Percentiles rank a stretch among this genome's conserved stretches.
Evolutionary conservation across 2,797 vertebrate genomes (phyloP).

Genomic region (Nyctibius grandis): DNA sequence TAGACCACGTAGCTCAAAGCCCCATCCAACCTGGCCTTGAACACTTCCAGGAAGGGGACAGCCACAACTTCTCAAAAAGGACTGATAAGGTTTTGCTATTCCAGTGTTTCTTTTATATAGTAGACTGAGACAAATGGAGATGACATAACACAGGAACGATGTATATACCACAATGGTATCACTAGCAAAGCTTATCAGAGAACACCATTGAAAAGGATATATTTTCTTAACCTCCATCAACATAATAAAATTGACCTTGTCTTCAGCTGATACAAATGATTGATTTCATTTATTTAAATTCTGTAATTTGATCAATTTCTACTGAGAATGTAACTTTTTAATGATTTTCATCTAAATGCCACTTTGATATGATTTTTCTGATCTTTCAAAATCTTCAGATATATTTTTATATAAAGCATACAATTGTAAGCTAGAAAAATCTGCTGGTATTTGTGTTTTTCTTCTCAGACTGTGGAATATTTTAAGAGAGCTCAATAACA

Average conservation of each 20-base stretch:
- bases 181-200: neutral
- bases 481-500: neutral
- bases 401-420: neutral
- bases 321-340: neutral
- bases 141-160: neutral
- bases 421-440: neutral
- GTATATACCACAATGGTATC: neutral
- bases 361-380: neutral
- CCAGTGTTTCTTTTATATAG: neutral
- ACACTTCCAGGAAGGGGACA: too few species aligned
- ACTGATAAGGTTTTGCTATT: neutral
- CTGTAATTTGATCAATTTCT: neutral
- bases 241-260: neutral
- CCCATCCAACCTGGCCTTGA: too few species aligned
- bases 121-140: neutral
- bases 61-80: too few species aligned
- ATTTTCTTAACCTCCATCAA: neutral
- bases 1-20: too few species aligned
- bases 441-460: neutral
- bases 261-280: neutral
- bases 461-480: neutral
- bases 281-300: neutral
- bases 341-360: neutral
- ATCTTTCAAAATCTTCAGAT: neutral
- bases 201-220: neutral